Evolutionary conservation across 2,797 vertebrate species (phyloP).

Genomic region (Leuciscus waleckii): DNA sequence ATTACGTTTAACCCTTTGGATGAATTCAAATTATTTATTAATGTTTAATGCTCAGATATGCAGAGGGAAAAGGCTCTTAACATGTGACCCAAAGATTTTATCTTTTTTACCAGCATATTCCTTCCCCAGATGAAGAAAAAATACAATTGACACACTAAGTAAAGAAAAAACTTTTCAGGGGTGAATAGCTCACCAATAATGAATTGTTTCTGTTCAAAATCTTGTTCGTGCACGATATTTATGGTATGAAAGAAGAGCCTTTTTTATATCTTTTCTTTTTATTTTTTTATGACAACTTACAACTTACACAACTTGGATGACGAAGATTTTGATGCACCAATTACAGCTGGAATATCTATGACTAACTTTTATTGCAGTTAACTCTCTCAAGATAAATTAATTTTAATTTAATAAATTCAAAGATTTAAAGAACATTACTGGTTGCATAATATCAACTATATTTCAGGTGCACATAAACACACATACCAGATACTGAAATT

Average conservation of each 20-base stretch:
- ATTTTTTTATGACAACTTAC: background rate
- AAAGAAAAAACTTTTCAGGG: background rate
- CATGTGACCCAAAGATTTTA: background rate
- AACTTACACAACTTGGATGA: background rate
- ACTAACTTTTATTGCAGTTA: background rate
- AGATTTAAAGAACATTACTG: conserved; percentile 8
- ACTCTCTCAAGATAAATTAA: background rate
- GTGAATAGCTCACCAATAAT: background rate
- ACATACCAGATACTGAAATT: background rate
- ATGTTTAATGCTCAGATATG: conserved; percentile 4
- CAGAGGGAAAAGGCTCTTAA: background rate
- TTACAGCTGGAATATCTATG: background rate
- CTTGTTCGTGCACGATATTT: background rate
- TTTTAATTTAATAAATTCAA: background rate
- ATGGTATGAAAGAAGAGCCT: background rate
- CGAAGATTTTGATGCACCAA: background rate
- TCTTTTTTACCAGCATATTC: background rate
- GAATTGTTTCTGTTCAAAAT: background rate
- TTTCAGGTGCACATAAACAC: background rate
- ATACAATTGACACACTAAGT: background rate
- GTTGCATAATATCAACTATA: conserved; percentile 10
- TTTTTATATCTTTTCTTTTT: background rate
- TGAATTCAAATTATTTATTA: background rate
- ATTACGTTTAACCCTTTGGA: background rate
- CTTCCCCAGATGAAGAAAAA: background rate